Base-by-base conservation (phyloP, 2,797 vertebrate species). In the Decapterus maruadsi region DNA sequence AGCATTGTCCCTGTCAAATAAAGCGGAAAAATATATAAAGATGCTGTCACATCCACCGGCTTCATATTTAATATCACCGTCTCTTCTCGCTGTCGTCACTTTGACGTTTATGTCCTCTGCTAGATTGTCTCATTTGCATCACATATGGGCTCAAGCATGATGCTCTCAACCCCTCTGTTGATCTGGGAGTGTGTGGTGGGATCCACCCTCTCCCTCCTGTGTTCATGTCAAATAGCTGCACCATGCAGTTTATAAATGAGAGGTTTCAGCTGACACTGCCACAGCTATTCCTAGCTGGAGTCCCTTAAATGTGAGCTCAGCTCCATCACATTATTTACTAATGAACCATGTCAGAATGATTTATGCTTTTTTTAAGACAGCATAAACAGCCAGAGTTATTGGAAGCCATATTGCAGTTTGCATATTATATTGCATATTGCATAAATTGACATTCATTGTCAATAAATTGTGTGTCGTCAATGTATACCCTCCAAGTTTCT, bases 271-370 rank as follows among this genome's bases (percentile, higher is more conserved):
- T 81, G 87, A 92, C 91, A 84, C 56, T 7, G 42, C 71, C 58
- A 42, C 84, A 64, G 66, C 77, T 77, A n/a, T 74, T 88, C 87
- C 82, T 81, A 76, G 80, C 78, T 84, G 83, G 82, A 87, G 86
- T 72, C 79, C 54, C 62, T 29, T 84, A 88, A 92, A 89, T 88
- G 83, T 87, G 87, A 88, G 86, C 81, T 89, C 74, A 46, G 80
- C 85, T 83, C 78, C 80, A 80, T 90, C 83, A 87, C 84, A 90
- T 92, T 82, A 89, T 82, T 89, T 81, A 72, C 83, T 89, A 89
- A 92, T 93, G 90, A 93, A 86, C 67, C 73, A 57, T 65, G 78
- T 89, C 89, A 83, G 43, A 81, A 68, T 90, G 81, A 86, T 87
- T 91, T 87, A 83, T 84, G 79, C 55, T 86, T 89, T 77, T 77